Evolutionary conservation across 2,113 vertebrate species (phyloP), one percentile per base, ranked within the genome.

Genomic region (Brachyhypopomus occidentalis): DNA sequence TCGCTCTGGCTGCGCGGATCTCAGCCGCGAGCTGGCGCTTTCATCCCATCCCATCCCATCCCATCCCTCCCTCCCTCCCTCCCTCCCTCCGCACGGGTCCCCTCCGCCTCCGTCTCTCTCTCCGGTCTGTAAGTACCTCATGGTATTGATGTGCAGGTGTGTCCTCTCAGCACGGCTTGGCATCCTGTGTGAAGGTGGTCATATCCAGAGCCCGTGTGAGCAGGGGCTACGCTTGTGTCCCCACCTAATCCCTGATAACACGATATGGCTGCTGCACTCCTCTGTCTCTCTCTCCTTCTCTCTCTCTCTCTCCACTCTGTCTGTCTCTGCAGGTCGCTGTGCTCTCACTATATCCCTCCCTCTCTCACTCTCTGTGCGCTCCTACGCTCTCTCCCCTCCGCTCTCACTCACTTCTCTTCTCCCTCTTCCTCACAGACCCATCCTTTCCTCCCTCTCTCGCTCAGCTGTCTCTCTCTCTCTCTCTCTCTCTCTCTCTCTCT

Each of bases 301-400:
- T 76, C n/a, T 76, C 59, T 23, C 75, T 69, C 48, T 36, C 58
- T 27, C 62, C 73, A 81, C 84, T 81, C 58, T 12, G 69, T 85
- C 79, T 73, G 87, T 85, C 87, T 87, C 78, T 86, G 88, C 89
- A 87, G 87, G 87, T 89, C 87, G 79, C 78, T 78, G 25, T 22
- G 81, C 88, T 78, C 69, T 79, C 66, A 25, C 81, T 79, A 78
- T 75, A 78, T 85, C 72, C 76, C 84, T 77, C 81, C 67, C 64
- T 83, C 79, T 64, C 69, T 64, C 67, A 56, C 48, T 77, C 73
- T 25, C 52, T 76, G 55, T 22, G 59, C 30, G 45, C 52, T 25
- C 66, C 56, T 70, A 60, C 69, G 27, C 62, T 55, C 69, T 41
- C 81, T 64, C 80, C n/a, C 69, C 14, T 69, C 30, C 20, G 36